phyloP scores from a whole-genome alignment of 2,888 invertebrate genomes.

The Lucinisca nassula region DNA sequence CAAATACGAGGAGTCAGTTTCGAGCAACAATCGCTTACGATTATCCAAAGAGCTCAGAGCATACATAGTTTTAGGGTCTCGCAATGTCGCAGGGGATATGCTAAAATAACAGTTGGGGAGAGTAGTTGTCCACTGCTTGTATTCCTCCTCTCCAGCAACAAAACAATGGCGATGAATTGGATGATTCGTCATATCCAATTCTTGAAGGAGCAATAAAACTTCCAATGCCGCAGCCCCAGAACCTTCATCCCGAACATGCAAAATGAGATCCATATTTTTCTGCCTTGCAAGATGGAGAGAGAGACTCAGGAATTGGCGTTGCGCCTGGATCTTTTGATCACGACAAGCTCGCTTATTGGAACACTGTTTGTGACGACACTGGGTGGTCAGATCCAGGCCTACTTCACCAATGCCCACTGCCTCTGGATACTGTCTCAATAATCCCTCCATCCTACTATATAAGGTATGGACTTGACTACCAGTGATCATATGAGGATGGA shows the following conservation, averaged over 20 bases:
- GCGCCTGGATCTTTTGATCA: background rate
- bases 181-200: background rate
- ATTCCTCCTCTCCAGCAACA: background rate
- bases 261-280: background rate
- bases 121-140: background rate
- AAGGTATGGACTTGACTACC: background rate
- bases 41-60: background rate
- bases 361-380: background rate
- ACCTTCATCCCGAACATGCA: constrained; percentile 5
- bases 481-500: constrained; percentile 1
- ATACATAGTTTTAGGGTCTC: background rate
- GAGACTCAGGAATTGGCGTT: background rate
- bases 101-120: too few relatives aligned
- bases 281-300: background rate
- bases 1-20: background rate
- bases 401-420: background rate
- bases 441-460: background rate
- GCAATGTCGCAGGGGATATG: background rate
- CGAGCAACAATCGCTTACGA: background rate
- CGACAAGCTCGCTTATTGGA: background rate
- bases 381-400: background rate
- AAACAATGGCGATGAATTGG: background rate
- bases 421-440: background rate
- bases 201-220: background rate
- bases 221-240: background rate